Base-by-base conservation (phyloP, 1,140 invertebrate species). In the Tetramorium alpestre region DNA sequence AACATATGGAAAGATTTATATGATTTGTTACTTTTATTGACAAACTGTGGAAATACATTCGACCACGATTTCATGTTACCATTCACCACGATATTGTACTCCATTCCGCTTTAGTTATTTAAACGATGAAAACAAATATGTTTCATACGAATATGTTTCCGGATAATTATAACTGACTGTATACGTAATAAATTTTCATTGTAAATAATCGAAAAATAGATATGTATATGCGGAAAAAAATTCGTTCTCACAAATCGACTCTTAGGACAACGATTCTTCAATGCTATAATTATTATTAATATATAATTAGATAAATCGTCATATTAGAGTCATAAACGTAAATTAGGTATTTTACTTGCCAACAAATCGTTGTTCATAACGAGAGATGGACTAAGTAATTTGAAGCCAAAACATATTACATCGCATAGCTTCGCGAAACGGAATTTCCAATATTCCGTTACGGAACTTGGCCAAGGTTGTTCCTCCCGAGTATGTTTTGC, bases 381-480 rank as follows among this genome's bases (percentile, higher is more conserved):
- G n/a, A 25, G 16, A 60, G 33, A 54, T 49, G 38, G 62, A 22
- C 28, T 47, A 22, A 33, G 38, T 33, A 41, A 73, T 82, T 47
- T 75, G 18, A 75, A 73, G 41, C 41, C 41, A 49, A 84, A 84
- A 75, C 72, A 49, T 49, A 25, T n/a, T 41, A 28, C 51, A 49
- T 81, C 65, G 41, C 51, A 67, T 47, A 73, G 80, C 67, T 44
- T 60, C 69, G 38, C 7, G 54, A 73, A 72, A 44, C 54, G 47
- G 62, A 82, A 84, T 75, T 84, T 84, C 80, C 80, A 84, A 84
- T 84, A 84, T 84, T 75, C 69, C 80, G 56, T 73, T 54, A 33
- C 51, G 33, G 54, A 84, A 84, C 80, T 84, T 84, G 80, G 80
- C 80, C 80, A 84, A 84, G 80, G 80, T 84, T 84, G 69, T 72